Evolutionary conservation across 2,113 vertebrate genomes (phyloP), one percentile per base, ranked within the genome.

Genomic region (Lates calcarifer): DNA sequence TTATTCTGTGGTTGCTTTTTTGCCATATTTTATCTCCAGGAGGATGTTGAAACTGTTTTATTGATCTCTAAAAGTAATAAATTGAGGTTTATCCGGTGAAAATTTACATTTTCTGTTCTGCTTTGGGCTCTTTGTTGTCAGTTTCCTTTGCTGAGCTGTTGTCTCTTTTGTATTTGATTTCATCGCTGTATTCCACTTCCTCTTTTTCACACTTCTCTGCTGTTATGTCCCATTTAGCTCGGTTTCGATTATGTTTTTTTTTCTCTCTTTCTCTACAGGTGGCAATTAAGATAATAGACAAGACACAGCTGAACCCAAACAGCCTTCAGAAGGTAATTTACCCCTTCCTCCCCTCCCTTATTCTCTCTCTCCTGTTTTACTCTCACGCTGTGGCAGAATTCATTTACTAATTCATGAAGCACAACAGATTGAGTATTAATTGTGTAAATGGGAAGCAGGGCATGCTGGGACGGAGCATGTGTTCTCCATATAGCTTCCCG

Each of bases 251-350:
- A 18, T 87, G 79, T 79, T 47, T 67, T 49, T 47, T 63, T 49
- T 35, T 51, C 29, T 35, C n/a, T n/a, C n/a, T 80, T 39, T 84
- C 63, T 71, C 72, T 43, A 29, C 87, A 95, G 95, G 95, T 95
- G 80, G 95, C 95, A 33, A 95, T 95, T 86, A 95, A 95, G 95
- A 99, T 99, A 91, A 99, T 99, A 91, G 98, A 99, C 93, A 98
- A 98, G 95, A 98, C 97, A 29, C 98, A 99, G 87, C 94, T 99
- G 95, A 99, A 99, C 94, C 97, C 98, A 89, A 99, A 97, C 95
- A 99, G 98, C 94, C 96, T 99, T 88, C 97, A 99, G 93, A 99
- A 99, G 97, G 98, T 99, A 96, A 88, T 72, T 57, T 5, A n/a
- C 62, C 61, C 14, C 29, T 24, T 31, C 8, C 9, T 4, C 18